Percentiles rank a stretch among this genome's conserved stretches.
Conservation (phyloP, 2,888 invertebrate species). For the Chymomyza amoena region DNA sequence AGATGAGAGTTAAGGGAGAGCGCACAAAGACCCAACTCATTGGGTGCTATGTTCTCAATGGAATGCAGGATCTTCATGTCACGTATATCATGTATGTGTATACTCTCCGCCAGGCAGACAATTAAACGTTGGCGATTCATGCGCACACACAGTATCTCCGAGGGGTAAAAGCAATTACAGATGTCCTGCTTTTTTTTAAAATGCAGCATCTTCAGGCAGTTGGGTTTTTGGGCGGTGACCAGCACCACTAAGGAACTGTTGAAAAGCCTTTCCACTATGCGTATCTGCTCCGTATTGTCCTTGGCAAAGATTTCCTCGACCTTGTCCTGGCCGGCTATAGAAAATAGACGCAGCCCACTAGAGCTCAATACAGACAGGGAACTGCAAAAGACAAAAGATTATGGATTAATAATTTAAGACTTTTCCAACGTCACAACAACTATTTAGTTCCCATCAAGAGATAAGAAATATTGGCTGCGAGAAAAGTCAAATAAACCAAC, state of each 20-base stretch:
- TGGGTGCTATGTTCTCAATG: slow-evolving; percentile 76
- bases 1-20: slow-evolving; percentile 77
- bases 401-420: no score
- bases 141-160: slow-evolving; percentile 76
- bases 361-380: slow-evolving; percentile 75
- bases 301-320: slow-evolving; percentile 78
- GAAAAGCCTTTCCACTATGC: slow-evolving; percentile 77
- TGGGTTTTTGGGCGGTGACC: slow-evolving; percentile 77
- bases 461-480: no score
- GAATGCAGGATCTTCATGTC: slow-evolving; percentile 78
- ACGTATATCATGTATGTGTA: slow-evolving; percentile 78
- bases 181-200: slow-evolving; percentile 79
- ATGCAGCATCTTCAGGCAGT: slow-evolving; percentile 78
- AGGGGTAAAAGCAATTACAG: slow-evolving; percentile 78
- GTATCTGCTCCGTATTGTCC: slow-evolving; percentile 76
- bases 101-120: slow-evolving; percentile 76
- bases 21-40: slow-evolving; percentile 76
- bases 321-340: slow-evolving; percentile 74
- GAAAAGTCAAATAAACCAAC: no score
- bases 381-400: slow-evolving; percentile 47
- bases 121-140: slow-evolving; percentile 78
- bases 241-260: slow-evolving; percentile 77
- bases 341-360: slow-evolving; percentile 75
- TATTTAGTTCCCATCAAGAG: no score
- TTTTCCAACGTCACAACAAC: no score